phyloP scores from a whole-genome alignment of 1,140 invertebrate species.

The Achroia grisella region DNA sequence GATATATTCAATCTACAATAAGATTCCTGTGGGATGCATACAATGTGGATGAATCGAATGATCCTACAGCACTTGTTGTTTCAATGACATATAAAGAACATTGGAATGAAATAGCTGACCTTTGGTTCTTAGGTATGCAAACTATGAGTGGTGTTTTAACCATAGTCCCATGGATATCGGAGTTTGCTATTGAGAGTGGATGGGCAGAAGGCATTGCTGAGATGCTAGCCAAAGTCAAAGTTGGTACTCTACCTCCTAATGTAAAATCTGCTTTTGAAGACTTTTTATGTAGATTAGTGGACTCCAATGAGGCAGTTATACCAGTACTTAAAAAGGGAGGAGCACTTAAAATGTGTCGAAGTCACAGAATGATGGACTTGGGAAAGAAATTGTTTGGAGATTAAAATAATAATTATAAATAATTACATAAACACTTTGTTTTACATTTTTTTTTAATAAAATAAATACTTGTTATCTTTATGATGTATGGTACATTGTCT shows the following conservation, averaged over 20 bases:
- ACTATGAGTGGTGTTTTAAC: conserved; percentile 87
- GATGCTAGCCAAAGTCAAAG: conserved; percentile 85
- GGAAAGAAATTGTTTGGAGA: conserved; percentile 89
- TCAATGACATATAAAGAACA: conserved; percentile 88
- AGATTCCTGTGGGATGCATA: conserved; percentile 95
- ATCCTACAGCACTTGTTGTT: conserved; percentile 85
- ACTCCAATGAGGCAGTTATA: conserved; percentile 83
- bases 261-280: conserved; percentile 93
- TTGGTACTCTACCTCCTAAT: conserved; percentile 85
- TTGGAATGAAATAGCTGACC: conserved; percentile 91
- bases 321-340: conserved; percentile 88
- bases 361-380: conserved; percentile 91
- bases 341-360: conserved; percentile 86
- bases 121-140: conserved; percentile 96
- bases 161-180: conserved; percentile 89
- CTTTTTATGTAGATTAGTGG: conserved; percentile 88
- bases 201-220: conserved; percentile 91
- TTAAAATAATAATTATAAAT: conserved; percentile 64
- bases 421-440: conserved; percentile 9
- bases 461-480: neutral
- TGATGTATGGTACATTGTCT: too few species aligned
- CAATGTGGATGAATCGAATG: conserved; percentile 89
- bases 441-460: conserved; percentile 16
- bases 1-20: conserved; percentile 90
- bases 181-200: conserved; percentile 93